Percentiles rank a stretch among this genome's conserved stretches.
Evolutionary conservation across 2,797 vertebrate species (phyloP).

Genomic region (Rhinoraja longicauda): DNA sequence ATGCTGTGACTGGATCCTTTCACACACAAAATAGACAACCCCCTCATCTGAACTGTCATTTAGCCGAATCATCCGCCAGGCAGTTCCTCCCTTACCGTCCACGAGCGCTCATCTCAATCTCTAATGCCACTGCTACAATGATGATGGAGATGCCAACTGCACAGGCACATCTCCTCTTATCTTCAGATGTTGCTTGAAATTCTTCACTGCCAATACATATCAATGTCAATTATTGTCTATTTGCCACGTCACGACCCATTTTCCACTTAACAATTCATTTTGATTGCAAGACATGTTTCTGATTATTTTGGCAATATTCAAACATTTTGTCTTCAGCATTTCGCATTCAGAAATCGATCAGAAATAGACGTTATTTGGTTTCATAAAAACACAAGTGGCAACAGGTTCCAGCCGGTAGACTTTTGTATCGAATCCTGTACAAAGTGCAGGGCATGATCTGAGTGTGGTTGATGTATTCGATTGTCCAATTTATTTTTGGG

Average conservation of each 20-base stretch:
- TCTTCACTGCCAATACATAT: not conserved
- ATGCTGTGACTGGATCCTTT: not conserved
- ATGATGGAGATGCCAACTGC: not conserved
- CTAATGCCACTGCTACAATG: not conserved
- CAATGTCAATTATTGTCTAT: slow-evolving; percentile 15
- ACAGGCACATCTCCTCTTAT: not conserved
- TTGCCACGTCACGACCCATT: not conserved
- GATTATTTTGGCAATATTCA: not conserved
- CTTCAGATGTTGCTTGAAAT: slow-evolving; percentile 1
- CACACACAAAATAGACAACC: not conserved
- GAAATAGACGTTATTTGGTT: not conserved
- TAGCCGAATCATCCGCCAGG: not conserved
- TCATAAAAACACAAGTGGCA: not conserved
- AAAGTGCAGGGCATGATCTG: not conserved
- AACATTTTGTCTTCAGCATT: not conserved
- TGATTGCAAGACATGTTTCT: not conserved
- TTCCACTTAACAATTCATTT: not conserved
- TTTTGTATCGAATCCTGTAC: not conserved
- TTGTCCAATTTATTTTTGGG: not conserved
- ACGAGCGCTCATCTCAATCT: not conserved
- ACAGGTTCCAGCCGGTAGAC: not conserved
- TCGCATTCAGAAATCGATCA: slow-evolving; percentile 5
- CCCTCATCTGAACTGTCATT: not conserved
- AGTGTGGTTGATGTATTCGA: not conserved
- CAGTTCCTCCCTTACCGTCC: not conserved